A percentile compares a stretch with the other conserved stretches of the same genome.
Conservation (phyloP, 2,888 invertebrate species). For the Acleris emargana region DNA sequence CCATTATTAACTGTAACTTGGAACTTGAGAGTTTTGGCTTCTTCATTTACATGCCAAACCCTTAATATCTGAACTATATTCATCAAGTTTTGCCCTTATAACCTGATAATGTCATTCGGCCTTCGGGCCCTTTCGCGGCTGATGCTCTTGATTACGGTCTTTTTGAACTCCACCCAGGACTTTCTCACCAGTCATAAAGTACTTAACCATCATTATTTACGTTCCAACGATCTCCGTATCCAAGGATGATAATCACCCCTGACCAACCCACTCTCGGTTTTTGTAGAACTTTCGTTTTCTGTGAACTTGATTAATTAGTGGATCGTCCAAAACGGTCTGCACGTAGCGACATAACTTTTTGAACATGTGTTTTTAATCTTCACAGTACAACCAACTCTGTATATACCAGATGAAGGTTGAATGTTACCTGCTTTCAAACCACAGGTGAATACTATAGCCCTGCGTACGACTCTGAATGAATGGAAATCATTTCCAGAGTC, state of each 20-base stretch:
- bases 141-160: too few species aligned
- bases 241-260: slow-evolving; percentile 22
- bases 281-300: slow-evolving; percentile 63
- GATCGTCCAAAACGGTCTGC: slow-evolving; percentile 45
- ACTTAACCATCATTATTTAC: background rate
- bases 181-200: too few species aligned
- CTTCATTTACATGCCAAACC: too few species aligned
- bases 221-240: background rate
- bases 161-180: too few species aligned
- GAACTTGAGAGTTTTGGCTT: too few species aligned
- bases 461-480: slow-evolving; percentile 41
- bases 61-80: too few species aligned
- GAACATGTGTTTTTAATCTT: background rate
- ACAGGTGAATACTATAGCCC: slow-evolving; percentile 24
- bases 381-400: background rate
- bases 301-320: slow-evolving; percentile 58
- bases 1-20: too few species aligned
- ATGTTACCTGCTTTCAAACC: background rate
- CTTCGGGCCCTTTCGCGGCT: too few species aligned
- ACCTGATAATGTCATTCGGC: too few species aligned
- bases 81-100: too few species aligned
- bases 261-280: slow-evolving; percentile 15
- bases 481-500: slow-evolving; percentile 41
- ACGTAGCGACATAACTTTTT: slow-evolving; percentile 31
- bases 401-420: background rate